Base-by-base conservation (phyloP, 2,888 invertebrate genomes). In the Euplagia quadripunctaria region DNA sequence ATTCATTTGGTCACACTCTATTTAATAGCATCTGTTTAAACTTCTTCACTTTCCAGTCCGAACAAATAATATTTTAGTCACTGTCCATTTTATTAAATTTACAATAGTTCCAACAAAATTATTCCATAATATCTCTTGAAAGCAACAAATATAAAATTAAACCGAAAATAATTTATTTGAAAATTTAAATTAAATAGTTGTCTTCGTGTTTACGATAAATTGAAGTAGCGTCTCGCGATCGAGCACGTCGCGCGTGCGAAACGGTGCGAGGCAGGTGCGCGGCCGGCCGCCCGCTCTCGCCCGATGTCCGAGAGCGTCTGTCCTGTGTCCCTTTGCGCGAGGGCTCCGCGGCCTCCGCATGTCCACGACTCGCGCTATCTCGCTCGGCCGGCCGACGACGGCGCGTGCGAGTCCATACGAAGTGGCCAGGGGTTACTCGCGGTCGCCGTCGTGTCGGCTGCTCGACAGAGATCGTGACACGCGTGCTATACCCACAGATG, bases 251-350 rank as follows among this genome's bases (percentile, higher is more conserved):
- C 92, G 93, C 90, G 93, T 92, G 90, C 90, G 87, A 90, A 92
- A 85, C 91, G 92, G 90, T 90, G 89, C 89, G 89, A 87, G 91
- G 93, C 94, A 94, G 94, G 94, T 94, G 95, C 93, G 88, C 93
- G 92, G 93, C 93, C 94, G 93, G 93, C 93, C 96, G 94, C 94
- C 96, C 95, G 95, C 96, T 95, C 96, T 94, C 95, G 96, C 94
- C 96, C 94, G 96, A 88, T 96, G 96, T 96, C 96, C 96, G 95
- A 96, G 95, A 95, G 94, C 96, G 96, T 96, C 96, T 96, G 96
- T 94, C 96, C 95, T 93, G 93, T 96, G 96, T 96, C 96, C 96
- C 96, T 96, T 95, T 89, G 91, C 94, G 93, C 95, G 94, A 95
- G 94, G 94, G 94, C 95, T 94, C 92, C 91, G 91, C 91, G 94